A percentile compares a stretch with the other conserved stretches of the same genome.
phyloP scores from a whole-genome alignment of 2,797 vertebrate genomes.

The Lacerta bilineata region DNA sequence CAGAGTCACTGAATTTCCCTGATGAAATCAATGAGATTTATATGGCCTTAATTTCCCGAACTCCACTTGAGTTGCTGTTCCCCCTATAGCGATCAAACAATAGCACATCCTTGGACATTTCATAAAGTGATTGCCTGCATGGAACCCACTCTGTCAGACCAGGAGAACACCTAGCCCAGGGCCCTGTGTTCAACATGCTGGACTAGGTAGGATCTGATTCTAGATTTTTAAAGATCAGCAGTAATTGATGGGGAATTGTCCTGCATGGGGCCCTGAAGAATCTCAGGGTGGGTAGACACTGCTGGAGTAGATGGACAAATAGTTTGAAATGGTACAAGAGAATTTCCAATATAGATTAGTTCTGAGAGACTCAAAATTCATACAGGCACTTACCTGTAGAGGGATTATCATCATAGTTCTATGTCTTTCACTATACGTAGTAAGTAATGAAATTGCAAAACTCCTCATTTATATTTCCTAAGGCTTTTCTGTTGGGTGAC shows the following conservation, averaged over 20 bases:
- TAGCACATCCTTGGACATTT: background rate
- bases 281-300: too few species aligned
- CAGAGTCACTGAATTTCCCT: background rate
- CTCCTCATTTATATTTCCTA: slow-evolving; percentile 41
- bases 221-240: too few species aligned
- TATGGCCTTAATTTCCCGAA: background rate
- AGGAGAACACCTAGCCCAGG: background rate
- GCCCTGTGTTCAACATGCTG: background rate
- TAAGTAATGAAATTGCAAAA: background rate
- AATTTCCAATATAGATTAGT: too few species aligned
- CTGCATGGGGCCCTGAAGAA: too few species aligned
- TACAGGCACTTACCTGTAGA: too few species aligned
- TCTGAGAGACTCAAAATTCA: background rate
- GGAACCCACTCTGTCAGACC: background rate
- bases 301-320: too few species aligned
- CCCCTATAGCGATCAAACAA: background rate
- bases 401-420: background rate
- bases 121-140: background rate
- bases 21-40: background rate
- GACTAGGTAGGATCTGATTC: background rate
- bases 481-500: slow-evolving; percentile 47
- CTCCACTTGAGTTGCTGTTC: background rate
- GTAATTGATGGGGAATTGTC: too few species aligned
- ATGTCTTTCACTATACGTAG: background rate
- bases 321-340: too few species aligned